Evolutionary conservation across 2,888 invertebrate species (phyloP), one percentile per base, ranked within the genome.

Genomic region (Graphium colonna): DNA sequence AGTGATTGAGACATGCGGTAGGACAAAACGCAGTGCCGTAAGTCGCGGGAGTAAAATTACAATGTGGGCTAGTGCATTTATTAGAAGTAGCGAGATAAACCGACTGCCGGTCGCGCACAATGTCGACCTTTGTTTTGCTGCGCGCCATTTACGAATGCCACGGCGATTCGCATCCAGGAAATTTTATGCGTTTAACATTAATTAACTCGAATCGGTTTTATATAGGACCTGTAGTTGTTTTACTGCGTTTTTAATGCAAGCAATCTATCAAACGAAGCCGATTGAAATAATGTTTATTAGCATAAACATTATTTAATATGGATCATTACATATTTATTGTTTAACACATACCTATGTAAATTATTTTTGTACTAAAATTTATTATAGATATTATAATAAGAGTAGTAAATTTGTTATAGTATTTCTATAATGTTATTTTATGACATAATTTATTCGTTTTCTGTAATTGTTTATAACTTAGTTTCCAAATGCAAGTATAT

Each of bases 61-160:
- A 77, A 71, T 79, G 73, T 70, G 64, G 65, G 64, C 64, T 62
- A 64, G 65, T 75, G 74, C 73, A 74, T 82, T 85, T 73, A 77
- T 77, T 76, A 80, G 79, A 81, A 82, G 71, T 71, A 70, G 65
- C 69, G 63, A 76, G 82, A 85, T 86, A 86, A 84, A 76, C 64
- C 63, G 55, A 76, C 77, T 79, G 68, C 80, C 83, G 84, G 80
- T 76, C 63, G 60, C 50, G 58, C 58, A 86, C 77, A 85, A 73
- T 74, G 71, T 72, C 60, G 61, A 67, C 65, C 81, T 72, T 84
- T 86, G 85, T 86, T 69, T 17, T 38, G 13, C 60, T 59, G 49
- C 3, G 36, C 57, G 61, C 64, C 67, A 59, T 59, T 49, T 54
- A 18, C 47, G 50, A 61, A 31, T 42, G 48, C 13, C 12, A 38